Conservation (phyloP, 2,888 invertebrate genomes). For the Drosophila cyrtoloma region DNA sequence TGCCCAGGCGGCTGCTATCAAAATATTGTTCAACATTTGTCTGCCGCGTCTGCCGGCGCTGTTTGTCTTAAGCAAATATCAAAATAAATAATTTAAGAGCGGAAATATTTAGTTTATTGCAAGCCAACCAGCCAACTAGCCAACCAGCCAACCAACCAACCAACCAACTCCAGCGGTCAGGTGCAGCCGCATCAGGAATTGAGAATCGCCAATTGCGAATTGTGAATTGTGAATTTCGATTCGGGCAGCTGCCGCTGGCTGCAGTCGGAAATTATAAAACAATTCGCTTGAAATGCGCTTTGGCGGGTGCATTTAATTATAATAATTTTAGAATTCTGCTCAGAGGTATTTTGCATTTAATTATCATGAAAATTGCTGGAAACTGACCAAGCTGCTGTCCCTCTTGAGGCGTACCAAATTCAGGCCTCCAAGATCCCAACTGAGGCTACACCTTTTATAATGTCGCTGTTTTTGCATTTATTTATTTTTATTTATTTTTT, state of each 20-base stretch:
- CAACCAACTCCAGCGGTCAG: conserved; percentile 29
- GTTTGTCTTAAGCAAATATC: conserved; percentile 68
- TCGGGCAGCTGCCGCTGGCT: conserved; percentile 52
- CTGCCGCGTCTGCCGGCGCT: conserved; percentile 29
- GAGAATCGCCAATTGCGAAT: conserved; percentile 11
- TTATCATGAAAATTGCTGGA: conserved; percentile 72
- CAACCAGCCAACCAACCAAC: conserved; percentile 37
- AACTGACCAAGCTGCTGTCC: conserved; percentile 42
- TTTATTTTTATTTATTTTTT: neutral
- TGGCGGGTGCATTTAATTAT: conserved; percentile 79
- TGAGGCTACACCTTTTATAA: conserved; percentile 58
- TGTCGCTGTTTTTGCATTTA: conserved; percentile 36
- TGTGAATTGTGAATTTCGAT: conserved; percentile 10
- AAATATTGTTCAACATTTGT: conserved; percentile 79
- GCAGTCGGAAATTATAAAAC: conserved; percentile 73
- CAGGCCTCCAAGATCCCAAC: conserved; percentile 23
- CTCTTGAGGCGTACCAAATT: conserved; percentile 30
- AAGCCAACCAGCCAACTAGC: conserved; percentile 23
- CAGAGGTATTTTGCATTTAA: conserved; percentile 69
- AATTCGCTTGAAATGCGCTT: conserved; percentile 74
- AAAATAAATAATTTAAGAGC: conserved; percentile 79
- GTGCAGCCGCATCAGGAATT: conserved; percentile 46
- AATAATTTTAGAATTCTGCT: conserved; percentile 64
- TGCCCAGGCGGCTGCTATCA: conserved; percentile 72
- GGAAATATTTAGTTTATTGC: conserved; percentile 84